Conservation (phyloP, 1,140 invertebrate genomes). For the Ceratina japonica region DNA sequence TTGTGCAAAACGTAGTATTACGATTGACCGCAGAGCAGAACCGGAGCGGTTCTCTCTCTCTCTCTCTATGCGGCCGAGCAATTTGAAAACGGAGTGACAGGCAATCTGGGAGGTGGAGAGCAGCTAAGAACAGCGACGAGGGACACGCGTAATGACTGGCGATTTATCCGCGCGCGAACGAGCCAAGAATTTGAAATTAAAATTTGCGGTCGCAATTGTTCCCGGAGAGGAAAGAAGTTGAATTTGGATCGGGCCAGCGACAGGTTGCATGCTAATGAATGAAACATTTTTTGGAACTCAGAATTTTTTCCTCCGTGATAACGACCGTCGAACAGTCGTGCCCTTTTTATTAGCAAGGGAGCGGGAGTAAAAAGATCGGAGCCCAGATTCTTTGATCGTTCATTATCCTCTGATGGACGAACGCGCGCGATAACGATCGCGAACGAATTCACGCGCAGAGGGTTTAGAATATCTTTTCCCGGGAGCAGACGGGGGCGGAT, state of each 20-base stretch:
- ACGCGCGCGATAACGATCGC: conserved; percentile 31
- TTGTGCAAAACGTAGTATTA: conserved; percentile 23
- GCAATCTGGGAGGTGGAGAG: conserved; percentile 61
- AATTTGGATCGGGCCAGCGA: not conserved
- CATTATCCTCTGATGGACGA: not conserved
- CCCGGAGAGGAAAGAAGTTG: not conserved
- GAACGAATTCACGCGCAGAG: conserved; percentile 23
- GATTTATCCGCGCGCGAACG: conserved; percentile 30
- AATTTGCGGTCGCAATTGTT: conserved; percentile 15
- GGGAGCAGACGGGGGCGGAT: conserved; percentile 38
- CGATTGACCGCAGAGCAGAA: conserved; percentile 41
- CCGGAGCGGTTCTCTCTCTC: conserved; percentile 23
- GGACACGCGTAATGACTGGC: conserved; percentile 29
- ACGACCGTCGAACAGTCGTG: no score
- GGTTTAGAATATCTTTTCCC: conserved; percentile 53
- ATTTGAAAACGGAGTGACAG: conserved; percentile 67
- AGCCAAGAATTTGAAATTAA: conserved; percentile 39
- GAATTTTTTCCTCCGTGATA: not conserved
- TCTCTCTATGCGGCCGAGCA: conserved; percentile 30
- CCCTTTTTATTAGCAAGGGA: no score
- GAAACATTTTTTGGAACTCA: not conserved
- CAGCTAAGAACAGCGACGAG: conserved; percentile 6
- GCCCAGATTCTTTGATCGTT: not conserved
- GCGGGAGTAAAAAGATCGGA: no score
- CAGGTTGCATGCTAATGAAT: conserved; percentile 24